Evolutionary conservation across 2,113 vertebrate genomes (phyloP), one percentile per base, ranked within the genome.

Genomic region (Leiothrix lutea): DNA sequence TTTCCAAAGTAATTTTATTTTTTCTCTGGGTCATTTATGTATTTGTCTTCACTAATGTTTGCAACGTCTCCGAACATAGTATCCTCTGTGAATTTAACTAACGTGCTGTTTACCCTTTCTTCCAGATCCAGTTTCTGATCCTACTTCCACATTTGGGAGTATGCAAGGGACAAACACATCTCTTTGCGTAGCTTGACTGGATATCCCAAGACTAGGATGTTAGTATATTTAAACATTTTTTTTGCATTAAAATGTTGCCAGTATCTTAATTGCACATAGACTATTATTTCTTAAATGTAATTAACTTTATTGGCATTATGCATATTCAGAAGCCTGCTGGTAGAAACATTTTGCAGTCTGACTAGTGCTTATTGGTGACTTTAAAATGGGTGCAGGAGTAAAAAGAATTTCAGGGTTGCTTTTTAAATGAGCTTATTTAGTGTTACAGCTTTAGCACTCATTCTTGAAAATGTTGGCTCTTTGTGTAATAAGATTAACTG

Each of bases 141-240:
- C 97, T 97, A 97, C 97, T 97, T 97, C 97, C 97, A 97, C 96
- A 97, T 97, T 97, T 97, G 97, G 97, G 97, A 97, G 97, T 97
- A 97, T 97, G 96, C 97, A 97, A 95, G 97, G 93, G 97, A 97
- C 97, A 97, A 97, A 97, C 94, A 26, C 97, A 95, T 95, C 97
- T 97, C 96, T 97, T 97, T 97, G 96, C 91, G 65, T 97, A 97
- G 97, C 97, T 97, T 97, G 97, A 97, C 97, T 97, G 97, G 97
- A 97, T 97, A 69, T 96, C 97, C 94, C 97, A 95, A 97, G 97
- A 97, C 97, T 97, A 97, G 97, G 97, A 97, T 97, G 97, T 97
- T 97, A 97, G 97, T 97, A 97, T 97, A 97, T 87, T 95, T 97
- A 96, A 95, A 97, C 88, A 54, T 93, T 97, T 97, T 94, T 86